A percentile compares a stretch with the other conserved stretches of the same genome.
These are phyloP conservation scores for Dunckerocampus dactyliophorus DNA, from an alignment of 2,113 vertebrate species.

Conservation along the genomic window DNA sequence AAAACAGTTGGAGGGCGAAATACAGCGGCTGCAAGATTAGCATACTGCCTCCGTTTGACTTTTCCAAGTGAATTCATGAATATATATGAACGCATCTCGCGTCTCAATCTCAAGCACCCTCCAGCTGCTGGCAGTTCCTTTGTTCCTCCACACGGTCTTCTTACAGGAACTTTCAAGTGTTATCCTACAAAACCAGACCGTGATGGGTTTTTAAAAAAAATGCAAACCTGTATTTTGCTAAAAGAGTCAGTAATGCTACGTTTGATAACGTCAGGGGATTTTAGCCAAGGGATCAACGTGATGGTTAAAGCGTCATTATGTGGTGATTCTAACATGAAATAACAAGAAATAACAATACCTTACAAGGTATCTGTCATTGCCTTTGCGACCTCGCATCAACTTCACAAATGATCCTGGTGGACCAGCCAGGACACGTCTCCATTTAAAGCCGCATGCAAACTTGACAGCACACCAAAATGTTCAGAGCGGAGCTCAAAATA, in stretches of 20 bases:
- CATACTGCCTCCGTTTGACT: constrained; percentile 72
- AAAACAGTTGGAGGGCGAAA: constrained; percentile 65
- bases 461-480: no score
- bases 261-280: no score
- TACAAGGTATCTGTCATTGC: no score
- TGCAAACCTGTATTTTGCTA: neutral
- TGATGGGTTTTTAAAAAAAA: neutral
- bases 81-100: constrained; percentile 71
- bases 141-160: constrained; percentile 49
- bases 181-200: constrained; percentile 17
- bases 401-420: no score
- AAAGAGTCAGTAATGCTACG: neutral
- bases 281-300: no score
- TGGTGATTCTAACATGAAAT: no score
- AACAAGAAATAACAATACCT: no score
- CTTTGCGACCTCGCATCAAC: no score
- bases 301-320: no score
- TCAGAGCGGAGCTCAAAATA: no score
- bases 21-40: constrained; percentile 70
- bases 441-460: no score
- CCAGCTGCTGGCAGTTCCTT: constrained; percentile 58
- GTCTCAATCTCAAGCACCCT: constrained; percentile 64
- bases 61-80: constrained; percentile 72
- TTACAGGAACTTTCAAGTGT: constrained; percentile 38
- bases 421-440: no score